These are phyloP conservation scores for Chunga burmeisteri DNA, from an alignment of 2,113 vertebrate genomes.

Conservation along the genomic window DNA sequence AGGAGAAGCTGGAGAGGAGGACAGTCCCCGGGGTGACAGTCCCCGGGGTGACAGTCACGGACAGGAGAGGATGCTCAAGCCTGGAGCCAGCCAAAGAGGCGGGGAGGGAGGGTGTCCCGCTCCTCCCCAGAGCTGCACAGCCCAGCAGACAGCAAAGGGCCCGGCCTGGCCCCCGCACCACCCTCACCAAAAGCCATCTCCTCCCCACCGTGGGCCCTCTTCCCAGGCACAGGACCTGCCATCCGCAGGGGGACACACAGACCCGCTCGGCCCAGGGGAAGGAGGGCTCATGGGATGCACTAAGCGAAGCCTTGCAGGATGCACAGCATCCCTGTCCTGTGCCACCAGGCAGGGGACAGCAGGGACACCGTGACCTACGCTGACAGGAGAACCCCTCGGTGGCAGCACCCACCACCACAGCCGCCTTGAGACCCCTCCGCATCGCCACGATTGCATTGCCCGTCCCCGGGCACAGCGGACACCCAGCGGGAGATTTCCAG, in stretches of 20 bases:
- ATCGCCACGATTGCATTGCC: background rate
- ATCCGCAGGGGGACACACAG: rapidly evolving
- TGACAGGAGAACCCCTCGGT: background rate
- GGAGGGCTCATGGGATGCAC: background rate
- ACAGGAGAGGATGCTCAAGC: background rate
- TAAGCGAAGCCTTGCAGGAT: background rate
- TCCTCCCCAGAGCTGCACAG: background rate
- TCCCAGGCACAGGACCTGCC: background rate
- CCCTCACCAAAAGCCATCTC: background rate
- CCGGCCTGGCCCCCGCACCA: background rate
- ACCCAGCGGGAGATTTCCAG: rapidly evolving
- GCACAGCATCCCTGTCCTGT: background rate
- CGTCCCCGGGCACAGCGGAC: rapidly evolving
- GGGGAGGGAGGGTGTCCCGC: background rate
- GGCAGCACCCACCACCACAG: rapidly evolving
- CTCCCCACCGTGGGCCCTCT: rapidly evolving
- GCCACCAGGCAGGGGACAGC: background rate
- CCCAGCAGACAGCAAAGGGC: background rate
- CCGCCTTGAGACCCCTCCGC: background rate
- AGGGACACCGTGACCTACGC: background rate
- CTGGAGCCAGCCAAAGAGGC: background rate
- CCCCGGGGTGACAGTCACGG: background rate
- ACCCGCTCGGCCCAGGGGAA: rapidly evolving
- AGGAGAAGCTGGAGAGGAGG: background rate
- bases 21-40: background rate